Percentiles rank a stretch among this genome's conserved stretches.
phyloP scores from a whole-genome alignment of 2,113 vertebrate species.

The Benitochromis conjunctus region DNA sequence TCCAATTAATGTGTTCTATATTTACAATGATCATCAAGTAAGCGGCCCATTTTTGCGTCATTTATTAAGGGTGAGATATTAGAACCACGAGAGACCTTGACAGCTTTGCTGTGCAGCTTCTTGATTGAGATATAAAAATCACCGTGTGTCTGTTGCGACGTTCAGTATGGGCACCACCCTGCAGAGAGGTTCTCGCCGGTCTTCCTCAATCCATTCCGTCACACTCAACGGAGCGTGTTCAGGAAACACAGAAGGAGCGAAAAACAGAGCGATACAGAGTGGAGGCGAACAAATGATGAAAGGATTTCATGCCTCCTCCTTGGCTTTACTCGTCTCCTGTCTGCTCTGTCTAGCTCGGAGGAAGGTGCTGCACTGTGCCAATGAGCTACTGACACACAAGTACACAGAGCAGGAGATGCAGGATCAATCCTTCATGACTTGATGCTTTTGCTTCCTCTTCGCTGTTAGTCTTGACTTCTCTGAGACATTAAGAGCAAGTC shows the following conservation, averaged over 20 bases:
- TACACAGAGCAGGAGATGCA: conserved; percentile 6
- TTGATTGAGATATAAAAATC: conserved; percentile 49
- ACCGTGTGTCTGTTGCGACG: neutral
- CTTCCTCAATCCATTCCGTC: conserved; percentile 27
- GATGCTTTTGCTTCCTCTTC: neutral
- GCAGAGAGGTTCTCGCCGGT: neutral
- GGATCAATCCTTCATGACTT: conserved; percentile 5
- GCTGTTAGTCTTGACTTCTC: neutral
- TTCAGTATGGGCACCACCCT: conserved; percentile 7
- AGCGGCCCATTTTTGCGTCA: conserved; percentile 33
- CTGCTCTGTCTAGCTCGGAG: conserved; percentile 32
- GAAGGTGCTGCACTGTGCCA: conserved; percentile 25
- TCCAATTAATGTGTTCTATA: conserved; percentile 77
- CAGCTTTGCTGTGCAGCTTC: conserved; percentile 5
- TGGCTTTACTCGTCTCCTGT: conserved; percentile 28
- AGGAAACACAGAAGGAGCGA: conserved; percentile 20
- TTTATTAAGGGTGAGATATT: conserved; percentile 61
- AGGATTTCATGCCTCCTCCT: conserved; percentile 52
- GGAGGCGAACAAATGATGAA: conserved; percentile 44
- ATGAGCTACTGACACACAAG: conserved; percentile 41
- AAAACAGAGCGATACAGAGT: conserved; percentile 23
- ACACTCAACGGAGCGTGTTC: conserved; percentile 38
- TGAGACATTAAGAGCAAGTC: neutral
- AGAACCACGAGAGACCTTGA: conserved; percentile 15
- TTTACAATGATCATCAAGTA: conserved; percentile 74